A percentile compares a stretch with the other conserved stretches of the same genome.
These are phyloP conservation scores for Apogon hyalosoma DNA, from an alignment of 2,797 vertebrate genomes.

Conservation along the genomic window DNA sequence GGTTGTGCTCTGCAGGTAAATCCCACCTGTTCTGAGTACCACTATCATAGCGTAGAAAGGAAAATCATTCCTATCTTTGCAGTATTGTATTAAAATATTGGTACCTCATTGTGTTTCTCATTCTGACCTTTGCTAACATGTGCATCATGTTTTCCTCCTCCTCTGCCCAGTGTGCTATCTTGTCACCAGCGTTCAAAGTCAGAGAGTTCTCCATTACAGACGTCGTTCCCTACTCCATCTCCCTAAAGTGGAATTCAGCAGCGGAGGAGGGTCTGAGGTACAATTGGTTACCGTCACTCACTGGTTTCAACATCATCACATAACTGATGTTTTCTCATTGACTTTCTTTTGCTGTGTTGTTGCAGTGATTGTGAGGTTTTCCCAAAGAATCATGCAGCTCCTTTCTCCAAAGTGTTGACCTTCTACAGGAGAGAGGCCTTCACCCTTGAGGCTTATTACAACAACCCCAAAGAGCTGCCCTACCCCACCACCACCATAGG, in stretches of 20 bases:
- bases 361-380: constrained; percentile 97
- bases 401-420: constrained; percentile 97
- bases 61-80: neutral
- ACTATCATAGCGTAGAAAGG: no score
- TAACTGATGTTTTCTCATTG: no score
- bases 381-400: constrained; percentile 93
- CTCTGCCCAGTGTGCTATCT: constrained; percentile 91
- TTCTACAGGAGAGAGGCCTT: constrained; percentile 98
- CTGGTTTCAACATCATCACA: neutral
- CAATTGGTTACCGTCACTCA: neutral
- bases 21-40: neutral
- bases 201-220: constrained; percentile 98
- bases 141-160: no score
- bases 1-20: constrained; percentile 96
- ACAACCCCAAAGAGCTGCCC: constrained; percentile 89
- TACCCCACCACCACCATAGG: constrained; percentile 96
- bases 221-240: constrained; percentile 91
- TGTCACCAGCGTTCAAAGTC: constrained; percentile 99
- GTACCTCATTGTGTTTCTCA: no score
- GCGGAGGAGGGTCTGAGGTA: constrained; percentile 95
- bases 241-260: constrained; percentile 96
- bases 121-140: no score
- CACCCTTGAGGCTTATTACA: constrained; percentile 95
- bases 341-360: constrained; percentile 7
- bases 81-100: no score